Conservation (phyloP, 2,888 invertebrate genomes). For the Callinectes sapidus region DNA sequence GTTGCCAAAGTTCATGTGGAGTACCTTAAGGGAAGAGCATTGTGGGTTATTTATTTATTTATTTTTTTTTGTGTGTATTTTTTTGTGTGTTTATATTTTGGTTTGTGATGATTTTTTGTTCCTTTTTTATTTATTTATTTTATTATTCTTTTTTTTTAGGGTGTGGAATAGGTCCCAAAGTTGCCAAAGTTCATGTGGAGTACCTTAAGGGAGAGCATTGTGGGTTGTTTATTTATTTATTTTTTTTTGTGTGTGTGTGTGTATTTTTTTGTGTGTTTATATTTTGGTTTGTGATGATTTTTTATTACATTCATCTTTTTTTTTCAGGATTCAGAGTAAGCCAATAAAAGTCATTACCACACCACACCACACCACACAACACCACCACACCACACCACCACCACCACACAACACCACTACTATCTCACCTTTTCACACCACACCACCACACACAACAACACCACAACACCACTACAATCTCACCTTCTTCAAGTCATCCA, state of each 20-base stretch:
- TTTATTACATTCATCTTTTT: no score
- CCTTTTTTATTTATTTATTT: no score
- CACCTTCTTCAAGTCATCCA: conserved; percentile 90
- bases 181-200: conserved; percentile 93
- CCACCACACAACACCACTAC: no score
- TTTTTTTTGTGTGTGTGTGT: no score
- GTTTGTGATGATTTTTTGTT: no score
- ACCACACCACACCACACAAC: neutral
- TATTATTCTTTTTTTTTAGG: no score
- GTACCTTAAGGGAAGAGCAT: conserved; percentile 80
- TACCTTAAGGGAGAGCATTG: conserved; percentile 79
- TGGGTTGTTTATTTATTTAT: neutral
- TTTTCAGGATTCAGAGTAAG: conserved; percentile 81
- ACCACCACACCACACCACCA: neutral
- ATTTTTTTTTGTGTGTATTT: neutral
- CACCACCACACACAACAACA: no score
- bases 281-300: no score
- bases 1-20: conserved; percentile 93
- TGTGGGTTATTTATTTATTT: neutral
- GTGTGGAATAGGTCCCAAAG: conserved; percentile 93
- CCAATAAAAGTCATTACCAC: no score
- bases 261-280: neutral
- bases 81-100: neutral
- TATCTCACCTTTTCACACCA: no score
- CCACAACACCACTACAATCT: no score